phyloP scores from a whole-genome alignment of 2,888 invertebrate genomes.

The Dolomedes plantarius region DNA sequence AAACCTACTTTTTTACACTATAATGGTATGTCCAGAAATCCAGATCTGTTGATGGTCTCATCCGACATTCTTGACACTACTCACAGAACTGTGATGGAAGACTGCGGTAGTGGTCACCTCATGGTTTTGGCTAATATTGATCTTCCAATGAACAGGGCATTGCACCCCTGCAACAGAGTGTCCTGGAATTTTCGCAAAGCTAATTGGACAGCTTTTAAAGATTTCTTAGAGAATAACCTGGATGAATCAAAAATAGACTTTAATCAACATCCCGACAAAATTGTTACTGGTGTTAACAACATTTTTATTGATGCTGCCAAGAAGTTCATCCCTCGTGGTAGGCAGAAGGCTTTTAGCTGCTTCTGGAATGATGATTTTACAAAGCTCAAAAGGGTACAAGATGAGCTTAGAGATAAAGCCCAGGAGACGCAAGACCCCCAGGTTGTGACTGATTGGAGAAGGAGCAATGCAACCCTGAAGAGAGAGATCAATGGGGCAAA shows the following conservation, averaged over 20 bases:
- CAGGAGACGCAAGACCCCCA: not conserved
- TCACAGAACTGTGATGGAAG: not conserved
- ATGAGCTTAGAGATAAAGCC: conserved; percentile 3
- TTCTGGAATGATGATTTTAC: no score
- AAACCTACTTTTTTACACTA: no score
- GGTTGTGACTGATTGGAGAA: conserved; percentile 18
- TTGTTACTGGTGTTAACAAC: not conserved
- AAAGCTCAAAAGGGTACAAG: conserved; percentile 3
- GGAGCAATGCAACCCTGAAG: not conserved
- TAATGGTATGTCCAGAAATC: no score
- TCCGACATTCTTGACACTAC: not conserved
- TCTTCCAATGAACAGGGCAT: not conserved
- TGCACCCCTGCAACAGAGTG: not conserved
- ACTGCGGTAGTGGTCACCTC: conserved; percentile 1
- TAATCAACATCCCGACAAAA: not conserved
- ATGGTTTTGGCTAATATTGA: not conserved
- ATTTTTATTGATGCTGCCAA: conserved; percentile 11
- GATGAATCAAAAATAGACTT: not conserved
- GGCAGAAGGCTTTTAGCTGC: no score
- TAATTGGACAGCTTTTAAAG: not conserved
- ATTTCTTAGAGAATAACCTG: not conserved
- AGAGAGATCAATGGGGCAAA: conserved; percentile 1
- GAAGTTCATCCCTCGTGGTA: not conserved
- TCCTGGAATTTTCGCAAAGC: not conserved
- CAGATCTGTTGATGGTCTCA: conserved; percentile 10